Evolutionary conservation across 1,140 invertebrate genomes (phyloP).

Genomic region (Charaxes varanes): DNA sequence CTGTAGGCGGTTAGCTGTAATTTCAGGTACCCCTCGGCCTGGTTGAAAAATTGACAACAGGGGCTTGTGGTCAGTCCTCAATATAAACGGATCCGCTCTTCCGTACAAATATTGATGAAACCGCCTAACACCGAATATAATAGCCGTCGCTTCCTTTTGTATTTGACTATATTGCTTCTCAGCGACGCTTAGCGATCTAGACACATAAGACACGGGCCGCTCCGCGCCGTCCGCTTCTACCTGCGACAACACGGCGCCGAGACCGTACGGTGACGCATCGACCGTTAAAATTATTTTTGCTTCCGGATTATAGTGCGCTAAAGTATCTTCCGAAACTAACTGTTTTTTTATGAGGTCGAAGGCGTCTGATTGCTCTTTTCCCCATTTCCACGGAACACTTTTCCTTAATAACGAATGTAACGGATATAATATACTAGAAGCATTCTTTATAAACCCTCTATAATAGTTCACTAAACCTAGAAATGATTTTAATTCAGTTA

Average conservation of each 20-base stretch:
- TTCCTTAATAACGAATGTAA: conserved; percentile 20
- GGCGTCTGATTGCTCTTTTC: conserved; percentile 9
- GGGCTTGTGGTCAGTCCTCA: conserved; percentile 24
- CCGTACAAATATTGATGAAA: conserved; percentile 28
- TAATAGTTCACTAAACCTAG: conserved; percentile 20
- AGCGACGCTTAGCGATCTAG: conserved; percentile 20
- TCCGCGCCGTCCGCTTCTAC: conserved; percentile 8
- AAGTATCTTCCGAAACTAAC: conserved; percentile 14
- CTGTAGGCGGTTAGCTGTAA: conserved; percentile 21
- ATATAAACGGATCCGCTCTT: conserved; percentile 17
- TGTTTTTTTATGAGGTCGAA: conserved; percentile 14
- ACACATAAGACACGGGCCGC: conserved; percentile 25
- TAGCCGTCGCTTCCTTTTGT: conserved; percentile 23
- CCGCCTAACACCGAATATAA: conserved; percentile 23
- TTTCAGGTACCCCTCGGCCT: conserved; percentile 21
- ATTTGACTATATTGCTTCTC: conserved; percentile 14
- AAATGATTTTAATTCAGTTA: conserved; percentile 17
- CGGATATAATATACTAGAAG: conserved; percentile 13
- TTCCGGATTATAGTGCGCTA: conserved; percentile 20
- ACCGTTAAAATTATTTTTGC: conserved; percentile 19
- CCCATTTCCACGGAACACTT: conserved; percentile 15
- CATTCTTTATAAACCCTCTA: conserved; percentile 17
- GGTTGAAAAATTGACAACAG: conserved; percentile 24
- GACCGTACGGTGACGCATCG: conserved; percentile 16
- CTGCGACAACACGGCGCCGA: conserved; percentile 18